A percentile compares a stretch with the other conserved stretches of the same genome.
phyloP scores from a whole-genome alignment of 1,140 invertebrate genomes.

The Camponotus pennsylvanicus region DNA sequence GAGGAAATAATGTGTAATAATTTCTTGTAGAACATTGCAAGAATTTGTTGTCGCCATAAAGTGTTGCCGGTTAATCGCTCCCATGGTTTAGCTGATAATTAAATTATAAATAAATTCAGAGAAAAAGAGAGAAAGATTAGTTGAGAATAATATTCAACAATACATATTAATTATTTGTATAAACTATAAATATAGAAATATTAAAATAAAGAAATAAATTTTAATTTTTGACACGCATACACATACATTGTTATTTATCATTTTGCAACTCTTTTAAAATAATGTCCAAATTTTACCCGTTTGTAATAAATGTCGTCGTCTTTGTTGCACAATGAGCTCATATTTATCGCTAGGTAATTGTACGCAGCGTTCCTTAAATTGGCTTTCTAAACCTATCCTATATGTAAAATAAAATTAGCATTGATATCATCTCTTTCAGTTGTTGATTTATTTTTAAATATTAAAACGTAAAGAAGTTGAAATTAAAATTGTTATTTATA shows the following conservation, averaged over 20 bases:
- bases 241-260: not conserved
- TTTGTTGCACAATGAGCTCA: conserved; percentile 66
- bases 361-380: conserved; percentile 63
- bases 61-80: conserved; percentile 18
- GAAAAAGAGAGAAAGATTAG: not conserved
- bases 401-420: too few relatives aligned
- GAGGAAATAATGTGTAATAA: conserved; percentile 62
- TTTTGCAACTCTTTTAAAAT: not conserved
- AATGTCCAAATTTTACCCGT: conserved; percentile 30
- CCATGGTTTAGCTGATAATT: conserved; percentile 60
- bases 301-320: conserved; percentile 62
- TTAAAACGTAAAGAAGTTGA: not conserved
- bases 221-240: not conserved
- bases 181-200: not conserved
- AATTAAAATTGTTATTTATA: not conserved
- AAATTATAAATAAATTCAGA: not conserved
- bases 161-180: not conserved
- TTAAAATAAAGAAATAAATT: not conserved
- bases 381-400: conserved; percentile 65
- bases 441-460: not conserved
- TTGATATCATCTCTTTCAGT: not conserved
- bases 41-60: conserved; percentile 64
- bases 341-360: conserved; percentile 52
- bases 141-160: not conserved
- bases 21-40: conserved; percentile 71